Base-by-base conservation (phyloP, 1,140 invertebrate genomes). In the Antheraea pernyi region DNA sequence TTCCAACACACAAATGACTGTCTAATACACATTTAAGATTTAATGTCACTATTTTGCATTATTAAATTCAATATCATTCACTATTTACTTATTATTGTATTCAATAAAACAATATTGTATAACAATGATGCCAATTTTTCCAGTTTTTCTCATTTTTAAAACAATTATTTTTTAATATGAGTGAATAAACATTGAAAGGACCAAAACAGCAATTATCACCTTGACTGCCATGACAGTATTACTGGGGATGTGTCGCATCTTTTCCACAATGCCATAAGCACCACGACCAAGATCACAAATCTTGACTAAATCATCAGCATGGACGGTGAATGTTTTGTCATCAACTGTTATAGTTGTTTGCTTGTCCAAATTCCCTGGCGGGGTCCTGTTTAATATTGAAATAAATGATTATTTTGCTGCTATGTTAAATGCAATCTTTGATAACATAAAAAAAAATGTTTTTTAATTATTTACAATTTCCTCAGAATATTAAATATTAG, bases 231-330 rank as follows among this genome's bases (percentile, higher is more conserved):
- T 98, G 62, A 97, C 96, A 67, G 97, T 97, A 66, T 95, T 95
- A 78, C 96, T 98, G 72, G 96, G 96, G 82, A 96, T 96, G 87
- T 99, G 98, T 68, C 95, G 93, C 97, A 99, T 99, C 93, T 99
- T 99, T 80, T 99, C 97, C 7, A 99, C 98, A 86, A 98, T 96
- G 6, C 98, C 98, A 94, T 99, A 99, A 13, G 98, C 98, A 11
- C 98, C 99, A 75, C 97, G 95, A 5, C 98, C 99, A 72, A 99
- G 94, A 88, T 98, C 97, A 84, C 96, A 96, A 67, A 97, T 95
- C 86, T 95, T 97, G 80, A 96, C 96, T 76, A 98, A 93, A 89
- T 97, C 97, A 94, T 97, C 97, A n/a, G 97, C 97, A 90, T 97
- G 97, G 16, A 99, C 97, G 76, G 96, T 96, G 89, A 98, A 98